Evolutionary conservation across 1,140 invertebrate species (phyloP).

Genomic region (Drosophila tsacasi): DNA sequence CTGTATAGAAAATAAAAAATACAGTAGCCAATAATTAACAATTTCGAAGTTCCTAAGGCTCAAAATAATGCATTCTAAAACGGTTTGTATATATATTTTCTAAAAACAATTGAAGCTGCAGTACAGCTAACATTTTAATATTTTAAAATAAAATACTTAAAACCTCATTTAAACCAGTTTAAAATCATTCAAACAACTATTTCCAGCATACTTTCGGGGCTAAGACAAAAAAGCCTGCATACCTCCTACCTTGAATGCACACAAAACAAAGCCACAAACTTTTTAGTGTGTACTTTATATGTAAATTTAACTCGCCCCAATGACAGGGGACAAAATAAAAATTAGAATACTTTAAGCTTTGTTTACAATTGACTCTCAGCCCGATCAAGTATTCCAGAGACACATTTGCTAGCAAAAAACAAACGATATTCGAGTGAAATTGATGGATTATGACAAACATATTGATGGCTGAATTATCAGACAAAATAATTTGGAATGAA

Average conservation of each 20-base stretch:
- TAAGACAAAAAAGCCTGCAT: neutral
- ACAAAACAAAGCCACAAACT: slow-evolving; percentile 25
- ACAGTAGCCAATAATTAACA: no score
- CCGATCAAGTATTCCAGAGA: slow-evolving; percentile 32
- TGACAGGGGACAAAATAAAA: slow-evolving; percentile 53
- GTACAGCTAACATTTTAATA: neutral
- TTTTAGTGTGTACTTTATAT: slow-evolving; percentile 50
- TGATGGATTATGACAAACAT: slow-evolving; percentile 60
- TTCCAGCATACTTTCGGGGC: slow-evolving; percentile 34
- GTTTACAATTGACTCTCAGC: slow-evolving; percentile 23
- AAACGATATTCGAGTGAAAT: slow-evolving; percentile 54
- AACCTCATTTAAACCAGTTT: neutral
- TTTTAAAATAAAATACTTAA: neutral
- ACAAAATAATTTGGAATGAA: slow-evolving; percentile 39
- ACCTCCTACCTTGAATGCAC: slow-evolving; percentile 35
- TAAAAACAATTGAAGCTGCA: neutral
- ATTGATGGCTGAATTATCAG: slow-evolving; percentile 59
- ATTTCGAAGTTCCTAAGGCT: no score
- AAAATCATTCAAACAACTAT: neutral
- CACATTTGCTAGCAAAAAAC: slow-evolving; percentile 45
- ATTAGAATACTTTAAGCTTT: slow-evolving; percentile 52
- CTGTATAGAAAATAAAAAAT: no score
- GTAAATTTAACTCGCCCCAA: slow-evolving; percentile 38
- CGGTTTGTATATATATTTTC: no score
- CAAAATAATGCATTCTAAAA: no score